Conservation (phyloP, 2,113 vertebrate genomes). For the Ammodytes dubius region DNA sequence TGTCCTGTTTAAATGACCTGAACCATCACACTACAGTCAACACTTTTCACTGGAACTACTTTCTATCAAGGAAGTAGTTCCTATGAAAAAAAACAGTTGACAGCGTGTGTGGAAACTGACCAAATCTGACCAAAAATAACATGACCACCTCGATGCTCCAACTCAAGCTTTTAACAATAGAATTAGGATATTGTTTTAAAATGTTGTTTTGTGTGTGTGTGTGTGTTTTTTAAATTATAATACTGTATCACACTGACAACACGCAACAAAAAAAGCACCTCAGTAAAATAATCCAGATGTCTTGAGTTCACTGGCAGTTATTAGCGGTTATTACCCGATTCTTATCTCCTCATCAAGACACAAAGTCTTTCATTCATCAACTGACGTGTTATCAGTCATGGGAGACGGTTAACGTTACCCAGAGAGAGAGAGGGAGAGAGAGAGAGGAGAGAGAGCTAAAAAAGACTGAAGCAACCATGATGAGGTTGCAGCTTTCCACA, state of each 20-base stretch:
- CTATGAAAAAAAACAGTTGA: too few relatives aligned
- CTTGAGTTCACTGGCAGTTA: conserved; percentile 37
- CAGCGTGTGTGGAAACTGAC: neutral
- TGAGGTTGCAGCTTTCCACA: conserved; percentile 38
- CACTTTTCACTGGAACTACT: neutral
- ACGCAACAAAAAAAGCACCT: neutral
- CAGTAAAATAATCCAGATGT: conserved; percentile 19
- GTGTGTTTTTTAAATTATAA: neutral
- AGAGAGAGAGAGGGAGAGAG: neutral
- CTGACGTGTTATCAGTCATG: conserved; percentile 39
- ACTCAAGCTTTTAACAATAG: neutral
- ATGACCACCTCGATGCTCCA: neutral
- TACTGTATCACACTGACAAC: neutral
- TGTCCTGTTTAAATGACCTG: neutral
- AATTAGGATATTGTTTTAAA: neutral
- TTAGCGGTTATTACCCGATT: conserved; percentile 45
- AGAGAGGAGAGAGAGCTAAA: neutral
- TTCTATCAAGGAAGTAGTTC: neutral
- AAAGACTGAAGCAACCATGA: conserved; percentile 5
- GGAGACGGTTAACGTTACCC: conserved; percentile 18
- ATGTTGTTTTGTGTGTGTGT: neutral
- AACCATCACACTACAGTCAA: too few relatives aligned
- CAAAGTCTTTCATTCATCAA: conserved; percentile 37
- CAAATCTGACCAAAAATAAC: neutral
- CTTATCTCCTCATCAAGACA: conserved; percentile 41